A percentile compares a stretch with the other conserved stretches of the same genome.
These are phyloP conservation scores for Cossypha dichroa DNA, from an alignment of 2,797 vertebrate species.

Conservation along the genomic window DNA sequence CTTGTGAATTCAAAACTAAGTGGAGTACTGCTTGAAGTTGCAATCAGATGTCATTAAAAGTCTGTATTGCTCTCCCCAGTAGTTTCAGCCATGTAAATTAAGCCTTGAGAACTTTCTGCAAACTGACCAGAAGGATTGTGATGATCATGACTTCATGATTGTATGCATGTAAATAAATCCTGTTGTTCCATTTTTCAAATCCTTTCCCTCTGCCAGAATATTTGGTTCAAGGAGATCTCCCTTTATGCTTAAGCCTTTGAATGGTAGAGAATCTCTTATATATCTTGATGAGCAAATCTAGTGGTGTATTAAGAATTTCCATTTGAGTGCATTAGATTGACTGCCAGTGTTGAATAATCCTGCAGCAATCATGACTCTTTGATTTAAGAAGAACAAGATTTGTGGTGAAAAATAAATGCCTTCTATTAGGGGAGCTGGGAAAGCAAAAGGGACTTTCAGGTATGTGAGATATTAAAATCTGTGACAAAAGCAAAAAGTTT, in stretches of 20 bases:
- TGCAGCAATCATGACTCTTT: not conserved
- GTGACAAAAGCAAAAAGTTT: not conserved
- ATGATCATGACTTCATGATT: not conserved
- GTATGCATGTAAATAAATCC: not conserved
- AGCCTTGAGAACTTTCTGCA: not conserved
- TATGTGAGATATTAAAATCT: not conserved
- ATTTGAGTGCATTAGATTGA: not conserved
- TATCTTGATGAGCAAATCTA: not conserved
- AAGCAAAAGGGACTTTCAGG: not conserved
- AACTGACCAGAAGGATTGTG: not conserved
- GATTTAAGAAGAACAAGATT: not conserved
- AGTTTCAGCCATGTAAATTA: not conserved
- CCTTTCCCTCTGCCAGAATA: not conserved
- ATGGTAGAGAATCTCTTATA: not conserved
- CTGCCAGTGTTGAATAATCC: not conserved
- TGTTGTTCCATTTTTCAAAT: not conserved
- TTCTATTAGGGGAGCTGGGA: accelerated
- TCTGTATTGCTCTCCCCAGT: not conserved
- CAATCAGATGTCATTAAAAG: not conserved
- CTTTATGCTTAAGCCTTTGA: not conserved
- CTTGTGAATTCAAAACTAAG: not conserved
- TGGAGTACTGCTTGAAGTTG: not conserved
- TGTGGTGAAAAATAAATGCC: not conserved
- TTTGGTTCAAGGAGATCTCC: not conserved
- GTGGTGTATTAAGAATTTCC: not conserved